Percentiles rank a stretch among this genome's conserved stretches.
phyloP scores from a whole-genome alignment of 2,113 vertebrate genomes.

The Neotoma lepida region DNA sequence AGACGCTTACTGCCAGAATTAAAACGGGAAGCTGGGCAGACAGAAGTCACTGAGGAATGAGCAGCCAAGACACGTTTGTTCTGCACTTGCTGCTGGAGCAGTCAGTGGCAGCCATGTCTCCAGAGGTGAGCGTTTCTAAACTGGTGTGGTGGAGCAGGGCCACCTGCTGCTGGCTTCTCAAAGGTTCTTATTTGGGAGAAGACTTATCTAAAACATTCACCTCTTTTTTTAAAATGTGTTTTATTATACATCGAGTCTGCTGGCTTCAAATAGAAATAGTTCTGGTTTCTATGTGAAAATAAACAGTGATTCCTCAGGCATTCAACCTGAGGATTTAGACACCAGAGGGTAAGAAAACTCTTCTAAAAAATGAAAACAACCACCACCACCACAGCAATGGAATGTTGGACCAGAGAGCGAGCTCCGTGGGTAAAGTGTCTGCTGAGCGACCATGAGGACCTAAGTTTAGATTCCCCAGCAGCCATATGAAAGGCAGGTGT shows the following conservation, averaged over 20 bases:
- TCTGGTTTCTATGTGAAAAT: neutral
- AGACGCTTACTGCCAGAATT: conserved; percentile 71
- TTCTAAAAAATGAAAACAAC: neutral
- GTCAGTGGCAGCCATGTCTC: conserved; percentile 56
- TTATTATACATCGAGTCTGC: neutral
- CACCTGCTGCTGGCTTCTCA: conserved; percentile 67
- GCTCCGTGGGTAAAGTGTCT: neutral
- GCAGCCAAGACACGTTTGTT: conserved; percentile 48
- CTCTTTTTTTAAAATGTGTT: neutral
- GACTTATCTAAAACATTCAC: neutral
- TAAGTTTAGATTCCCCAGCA: neutral
- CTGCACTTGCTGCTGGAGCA: conserved; percentile 52
- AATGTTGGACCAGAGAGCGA: neutral
- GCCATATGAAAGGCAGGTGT: neutral
- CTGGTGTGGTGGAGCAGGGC: conserved; percentile 26
- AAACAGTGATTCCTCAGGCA: neutral
- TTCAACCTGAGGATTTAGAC: neutral
- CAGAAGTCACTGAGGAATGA: conserved; percentile 76
- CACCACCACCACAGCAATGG: neutral
- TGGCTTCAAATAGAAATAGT: neutral
- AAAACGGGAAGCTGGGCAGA: conserved; percentile 66
- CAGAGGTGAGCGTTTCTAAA: neutral
- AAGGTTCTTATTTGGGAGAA: neutral
- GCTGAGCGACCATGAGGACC: neutral
- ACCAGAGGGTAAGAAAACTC: neutral